Evolutionary conservation across 1,140 invertebrate species (phyloP), one percentile per base, ranked within the genome.

Genomic region (Leptoteleia sp.): DNA sequence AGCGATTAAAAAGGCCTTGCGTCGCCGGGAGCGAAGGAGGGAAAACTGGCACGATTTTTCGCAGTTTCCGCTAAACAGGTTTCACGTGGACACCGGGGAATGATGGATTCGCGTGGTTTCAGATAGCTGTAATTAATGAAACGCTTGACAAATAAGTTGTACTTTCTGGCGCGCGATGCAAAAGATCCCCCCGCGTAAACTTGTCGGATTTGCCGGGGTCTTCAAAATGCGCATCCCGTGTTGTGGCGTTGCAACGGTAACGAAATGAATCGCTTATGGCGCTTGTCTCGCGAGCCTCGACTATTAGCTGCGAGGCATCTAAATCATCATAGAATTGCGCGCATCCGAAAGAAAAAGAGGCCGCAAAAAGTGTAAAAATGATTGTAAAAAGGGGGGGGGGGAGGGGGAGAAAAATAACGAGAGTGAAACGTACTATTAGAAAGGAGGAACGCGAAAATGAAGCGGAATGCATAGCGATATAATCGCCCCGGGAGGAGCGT

Each of bases 401-500:
- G n/a, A n/a, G n/a, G n/a, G n/a, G n/a, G 22, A 25, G 6, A 55
- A 65, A 55, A 70, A 59, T 70, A 70, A 59, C 54, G 59, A 45
- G 61, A 72, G 37, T 62, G 61, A 59, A 78, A 78, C 67, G 62
- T 78, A 68, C 52, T 42, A 78, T 72, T 78, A 78, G 59, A 62
- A 54, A 67, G 48, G 22, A 54, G 76, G 29, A 71, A 71, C 75
- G 52, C 42, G 62, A 72, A 78, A 78, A 72, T 72, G 45, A 72
- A 78, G 40, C 61, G 61, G 45, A 72, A 78, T 67, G 65, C 75
- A 76, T 67, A 71, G 42, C 75, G 75, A 78, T 78, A 61, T 68
- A 72, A 77, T 67, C 67, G 67, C 76, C 76, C 57, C 61, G 35
- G 75, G 67, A 78, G 47, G 12, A 78, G 16, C 75, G 31, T 71